Conservation (phyloP, 35 echinoderm and acorn worm genomes). For the Heliocidaris tuberculata region DNA sequence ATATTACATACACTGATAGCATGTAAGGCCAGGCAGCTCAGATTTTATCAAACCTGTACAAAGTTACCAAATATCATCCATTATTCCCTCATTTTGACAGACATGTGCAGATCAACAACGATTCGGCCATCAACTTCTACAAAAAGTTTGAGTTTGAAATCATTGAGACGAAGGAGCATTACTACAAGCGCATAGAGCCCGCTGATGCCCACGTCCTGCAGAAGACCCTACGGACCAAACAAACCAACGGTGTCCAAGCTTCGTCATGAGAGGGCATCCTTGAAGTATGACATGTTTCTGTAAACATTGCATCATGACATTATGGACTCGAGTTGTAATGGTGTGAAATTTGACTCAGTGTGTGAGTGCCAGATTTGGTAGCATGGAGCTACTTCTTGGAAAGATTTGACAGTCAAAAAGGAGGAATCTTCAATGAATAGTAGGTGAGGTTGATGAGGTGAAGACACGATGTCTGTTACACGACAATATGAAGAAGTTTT, state of each 20-base stretch:
- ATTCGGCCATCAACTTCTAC: slow-evolving; percentile 96
- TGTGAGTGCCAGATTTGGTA: not conserved
- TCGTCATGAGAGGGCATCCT: slow-evolving; percentile 25
- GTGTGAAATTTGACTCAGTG: not conserved
- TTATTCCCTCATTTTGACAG: slow-evolving; percentile 45
- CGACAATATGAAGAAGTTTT: not conserved
- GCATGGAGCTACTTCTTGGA: not conserved
- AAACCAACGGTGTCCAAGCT: not conserved
- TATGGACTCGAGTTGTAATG: not conserved
- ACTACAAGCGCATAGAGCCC: slow-evolving; percentile 96
- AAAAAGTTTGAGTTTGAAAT: slow-evolving; percentile 97
- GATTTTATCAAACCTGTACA: too few species aligned
- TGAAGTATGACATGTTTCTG: not conserved
- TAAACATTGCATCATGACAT: not conserved
- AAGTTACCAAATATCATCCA: not conserved
- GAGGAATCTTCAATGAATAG: not conserved
- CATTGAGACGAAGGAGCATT: slow-evolving; percentile 95
- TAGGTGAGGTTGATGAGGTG: not conserved
- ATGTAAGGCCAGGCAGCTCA: too few species aligned
- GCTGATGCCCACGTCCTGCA: slow-evolving; percentile 92
- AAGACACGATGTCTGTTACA: not conserved
- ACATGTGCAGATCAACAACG: slow-evolving; percentile 98
- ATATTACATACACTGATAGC: too few species aligned
- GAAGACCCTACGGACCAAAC: slow-evolving; percentile 71
- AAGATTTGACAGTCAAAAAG: not conserved